phyloP scores from a whole-genome alignment of 2,888 invertebrate species.

The Meganola albula region DNA sequence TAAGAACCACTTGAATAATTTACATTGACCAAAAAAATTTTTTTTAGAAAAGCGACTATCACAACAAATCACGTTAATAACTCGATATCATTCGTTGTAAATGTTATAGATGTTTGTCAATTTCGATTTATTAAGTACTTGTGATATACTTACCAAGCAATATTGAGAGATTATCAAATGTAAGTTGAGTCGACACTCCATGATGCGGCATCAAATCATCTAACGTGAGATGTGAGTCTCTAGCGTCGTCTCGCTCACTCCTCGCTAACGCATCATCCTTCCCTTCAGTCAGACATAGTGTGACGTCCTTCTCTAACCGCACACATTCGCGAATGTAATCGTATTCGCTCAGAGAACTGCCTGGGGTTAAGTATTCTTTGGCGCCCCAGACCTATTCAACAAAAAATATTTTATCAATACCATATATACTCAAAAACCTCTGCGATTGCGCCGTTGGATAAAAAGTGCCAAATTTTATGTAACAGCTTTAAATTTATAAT shows the following conservation, averaged over 20 bases:
- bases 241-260: conserved; percentile 88
- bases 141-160: conserved; percentile 82
- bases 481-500: no score
- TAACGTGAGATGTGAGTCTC: conserved; percentile 84
- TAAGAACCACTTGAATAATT: no score
- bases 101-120: no score
- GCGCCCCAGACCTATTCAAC: conserved; percentile 92
- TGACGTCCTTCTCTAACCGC: conserved; percentile 93
- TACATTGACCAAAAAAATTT: no score
- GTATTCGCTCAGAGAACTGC: conserved; percentile 90
- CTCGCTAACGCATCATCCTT: conserved; percentile 83
- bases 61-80: no score
- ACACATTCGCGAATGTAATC: conserved; percentile 96
- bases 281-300: conserved; percentile 81
- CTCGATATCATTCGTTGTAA: no score
- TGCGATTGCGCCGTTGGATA: no score
- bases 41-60: no score
- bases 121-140: neutral
- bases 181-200: conserved; percentile 84
- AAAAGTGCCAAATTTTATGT: no score
- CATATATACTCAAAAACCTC: no score
- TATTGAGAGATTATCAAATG: conserved; percentile 90
- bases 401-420: no score
- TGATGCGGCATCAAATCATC: conserved; percentile 87
- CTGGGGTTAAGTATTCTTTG: conserved; percentile 91